Evolutionary conservation across 2,797 vertebrate genomes (phyloP).

Genomic region (Myripristis jacobus): DNA sequence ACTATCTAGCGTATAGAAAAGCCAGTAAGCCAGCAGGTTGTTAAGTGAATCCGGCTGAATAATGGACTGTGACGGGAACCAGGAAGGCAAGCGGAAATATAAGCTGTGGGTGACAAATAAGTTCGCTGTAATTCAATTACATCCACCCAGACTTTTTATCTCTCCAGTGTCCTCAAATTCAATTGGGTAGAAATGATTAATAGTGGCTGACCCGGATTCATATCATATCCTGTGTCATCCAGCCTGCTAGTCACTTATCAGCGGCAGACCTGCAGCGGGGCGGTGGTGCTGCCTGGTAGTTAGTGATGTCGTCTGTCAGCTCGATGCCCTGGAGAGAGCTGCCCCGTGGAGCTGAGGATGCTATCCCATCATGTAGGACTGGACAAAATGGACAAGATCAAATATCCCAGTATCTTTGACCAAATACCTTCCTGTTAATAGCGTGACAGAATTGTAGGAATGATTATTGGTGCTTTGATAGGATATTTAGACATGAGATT

Average conservation of each 20-base stretch:
- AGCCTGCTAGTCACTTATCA: constrained; percentile 7
- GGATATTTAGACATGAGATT: no score
- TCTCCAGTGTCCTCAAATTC: constrained; percentile 17
- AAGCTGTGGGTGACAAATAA: constrained; percentile 22
- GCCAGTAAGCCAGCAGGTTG: background rate
- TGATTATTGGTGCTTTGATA: no score
- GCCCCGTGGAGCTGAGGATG: no score
- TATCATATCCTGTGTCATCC: background rate
- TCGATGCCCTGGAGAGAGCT: background rate
- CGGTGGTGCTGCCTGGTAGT: background rate
- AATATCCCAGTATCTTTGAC: no score
- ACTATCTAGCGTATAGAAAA: background rate
- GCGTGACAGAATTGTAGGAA: no score
- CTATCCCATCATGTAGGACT: no score
- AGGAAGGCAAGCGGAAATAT: constrained; percentile 7
- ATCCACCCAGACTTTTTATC: constrained; percentile 12
- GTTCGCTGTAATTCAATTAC: constrained; percentile 23
- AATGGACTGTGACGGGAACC: background rate
- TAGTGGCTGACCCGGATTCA: constrained; percentile 17
- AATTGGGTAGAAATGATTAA: constrained; percentile 7
- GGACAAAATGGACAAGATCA: no score
- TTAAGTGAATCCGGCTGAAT: constrained; percentile 13
- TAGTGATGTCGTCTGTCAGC: background rate
- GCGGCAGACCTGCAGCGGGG: constrained; percentile 14
- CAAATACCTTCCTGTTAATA: no score